Conservation (phyloP, 2,113 vertebrate species). For the Carettochelys insculpta region DNA sequence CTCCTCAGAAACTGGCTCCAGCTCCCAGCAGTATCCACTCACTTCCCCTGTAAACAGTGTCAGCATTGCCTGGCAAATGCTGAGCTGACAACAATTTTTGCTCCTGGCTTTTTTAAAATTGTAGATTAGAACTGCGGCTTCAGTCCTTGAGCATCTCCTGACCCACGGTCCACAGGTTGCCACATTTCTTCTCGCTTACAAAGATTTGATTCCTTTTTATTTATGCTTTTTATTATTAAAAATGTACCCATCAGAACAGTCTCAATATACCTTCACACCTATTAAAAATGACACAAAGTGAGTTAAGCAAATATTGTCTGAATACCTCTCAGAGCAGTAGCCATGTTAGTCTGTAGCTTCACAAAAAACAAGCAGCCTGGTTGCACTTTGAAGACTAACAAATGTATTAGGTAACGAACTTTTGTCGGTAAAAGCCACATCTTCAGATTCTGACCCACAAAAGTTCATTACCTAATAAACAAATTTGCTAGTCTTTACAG, state of each 20-base stretch:
- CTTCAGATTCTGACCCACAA: no score
- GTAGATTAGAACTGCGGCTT: rapidly evolving
- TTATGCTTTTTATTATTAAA: neutral
- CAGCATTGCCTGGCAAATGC: neutral
- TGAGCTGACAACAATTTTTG: conserved; percentile 11
- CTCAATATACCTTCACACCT: neutral
- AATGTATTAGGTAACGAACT: no score
- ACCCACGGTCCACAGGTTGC: neutral
- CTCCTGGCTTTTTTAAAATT: neutral
- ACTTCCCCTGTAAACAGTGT: conserved; percentile 15
- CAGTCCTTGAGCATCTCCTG: neutral
- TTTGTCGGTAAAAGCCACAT: no score
- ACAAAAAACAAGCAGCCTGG: no score
- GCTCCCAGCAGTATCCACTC: neutral
- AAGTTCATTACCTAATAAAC: no score
- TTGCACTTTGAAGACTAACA: no score
- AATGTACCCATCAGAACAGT: neutral
- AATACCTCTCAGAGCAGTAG: no score
- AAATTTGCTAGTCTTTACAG: no score
- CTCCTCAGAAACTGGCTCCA: neutral
- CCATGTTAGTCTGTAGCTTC: no score
- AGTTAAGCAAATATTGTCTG: neutral
- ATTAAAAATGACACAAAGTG: neutral
- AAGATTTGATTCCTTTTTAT: neutral
- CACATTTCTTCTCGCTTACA: neutral